Evolutionary conservation across 2,113 vertebrate species (phyloP), one percentile per base, ranked within the genome.

Genomic region (Sander vitreus): DNA sequence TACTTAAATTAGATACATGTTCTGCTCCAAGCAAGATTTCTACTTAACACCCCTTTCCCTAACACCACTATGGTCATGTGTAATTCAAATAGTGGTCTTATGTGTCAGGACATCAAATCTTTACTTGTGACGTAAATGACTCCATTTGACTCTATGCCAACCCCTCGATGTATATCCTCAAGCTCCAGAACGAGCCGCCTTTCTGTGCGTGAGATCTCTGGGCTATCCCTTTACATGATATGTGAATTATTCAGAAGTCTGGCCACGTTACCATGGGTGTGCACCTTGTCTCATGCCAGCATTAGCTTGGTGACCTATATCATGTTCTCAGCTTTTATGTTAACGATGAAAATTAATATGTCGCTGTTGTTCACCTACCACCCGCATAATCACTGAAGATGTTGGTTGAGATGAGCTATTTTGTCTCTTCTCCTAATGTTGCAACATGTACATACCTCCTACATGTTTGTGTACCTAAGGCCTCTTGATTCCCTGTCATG

Each of bases 191-290:
- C 6, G 25, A 45, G 57, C 69, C 39, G 27, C 58, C 58, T 51
- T 67, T 43, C 60, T 58, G 76, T 50, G 62, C 5, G 45, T 23
- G 80, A 47, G 76, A 43, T 65, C 59, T 66, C 36, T 27, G 16
- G 4, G 76, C 76, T 90, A 85, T 93, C 89, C 19, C 68, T 88
- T 93, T 92, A 89, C 94, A 63, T 71, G 78, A 58, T 74, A 54
- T 9, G 33, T 95, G 85, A 93, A 95, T 87, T 80, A 93, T 95
- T 91, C 80, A 95, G 75, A 51, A 68, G 57, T 76, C 60, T 70
- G 84, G 74, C 93, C 91, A 92, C 78, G 65, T 94, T 89, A 91
- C 84, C 62, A 36, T 39, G 73, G 67, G 75, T 23, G 65, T 65
- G 33, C 69, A 18, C 85, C 79, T 62, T 1, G 36, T 83, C 82